Evolutionary conservation across 2,888 invertebrate species (phyloP), one percentile per base, ranked within the genome.

Genomic region (Dolichomitus sp.): DNA sequence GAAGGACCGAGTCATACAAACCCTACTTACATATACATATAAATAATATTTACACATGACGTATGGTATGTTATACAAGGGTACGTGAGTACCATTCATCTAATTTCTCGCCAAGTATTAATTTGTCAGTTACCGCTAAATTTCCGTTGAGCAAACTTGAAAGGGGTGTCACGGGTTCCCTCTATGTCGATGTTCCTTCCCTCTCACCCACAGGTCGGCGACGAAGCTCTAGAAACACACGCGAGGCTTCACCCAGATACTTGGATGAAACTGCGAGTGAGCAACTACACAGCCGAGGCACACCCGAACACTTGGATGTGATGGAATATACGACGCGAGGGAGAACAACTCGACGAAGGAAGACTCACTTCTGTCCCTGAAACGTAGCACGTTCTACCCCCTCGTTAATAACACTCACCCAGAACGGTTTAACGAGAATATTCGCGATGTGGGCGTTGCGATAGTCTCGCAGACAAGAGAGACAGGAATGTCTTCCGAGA

Each of bases 321-420:
- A 45, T 45, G 42, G 37, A 19, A 61, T 37, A 37, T 65, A 45
- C 65, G 45, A 42, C 14, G 14, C 4, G 27, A 63, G 23, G 19
- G 23, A 23, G 27, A 45, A n/a, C 45, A 65, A 42, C 42, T 45
- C 7, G 45, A 65, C 65, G 65, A 23, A 42, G 65, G 45, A 14
- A 23, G 33, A 65, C 19, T 17, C 40, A 45, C 19, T 27, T 23
- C 65, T 65, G 65, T 14, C 40, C 27, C 40, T 45, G 42, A 65
- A 27, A 65, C 27, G 45, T 45, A n/a, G 14, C 12, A 7, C 45
- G 12, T 65, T 30, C 33, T 14, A 17, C 37, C 52, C 30, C 52
- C 50, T 59, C 72, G 45, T 59, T 72, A 72, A 45, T 59, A 59
- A 72, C 42, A 19, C 68, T 50, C 52, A 11, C 30, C 9, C 27